Percentiles rank a stretch among this genome's conserved stretches.
phyloP scores from a whole-genome alignment of 2,797 vertebrate genomes.

The Pogonophryne albipinna region DNA sequence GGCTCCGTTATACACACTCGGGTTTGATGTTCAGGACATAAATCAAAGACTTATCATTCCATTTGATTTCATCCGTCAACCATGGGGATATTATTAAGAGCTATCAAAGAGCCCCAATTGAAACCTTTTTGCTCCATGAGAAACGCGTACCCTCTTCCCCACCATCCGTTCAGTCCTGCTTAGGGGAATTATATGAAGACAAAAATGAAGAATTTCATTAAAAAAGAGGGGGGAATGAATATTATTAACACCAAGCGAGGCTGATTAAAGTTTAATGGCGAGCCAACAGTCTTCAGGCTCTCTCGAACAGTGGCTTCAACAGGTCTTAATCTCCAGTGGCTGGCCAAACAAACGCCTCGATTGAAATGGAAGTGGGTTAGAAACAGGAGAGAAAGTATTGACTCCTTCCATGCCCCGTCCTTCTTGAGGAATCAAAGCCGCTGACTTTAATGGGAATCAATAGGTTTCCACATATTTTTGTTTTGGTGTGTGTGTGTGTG shows the following conservation, averaged over 20 bases:
- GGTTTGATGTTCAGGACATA: constrained; percentile 65
- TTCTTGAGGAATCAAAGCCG: constrained; percentile 46
- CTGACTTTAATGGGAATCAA: constrained; percentile 62
- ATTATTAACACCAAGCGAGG: constrained; percentile 60
- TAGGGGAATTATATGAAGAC: constrained; percentile 55
- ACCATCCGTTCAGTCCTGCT: constrained; percentile 58
- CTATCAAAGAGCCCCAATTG: constrained; percentile 79
- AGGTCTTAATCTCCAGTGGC: constrained; percentile 68
- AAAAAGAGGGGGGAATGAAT: constrained; percentile 47
- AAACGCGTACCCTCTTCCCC: constrained; percentile 47
- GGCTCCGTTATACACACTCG: constrained; percentile 18
- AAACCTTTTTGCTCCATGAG: constrained; percentile 80
- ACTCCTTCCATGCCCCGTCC: constrained; percentile 14
- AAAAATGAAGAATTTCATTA: constrained; percentile 62
- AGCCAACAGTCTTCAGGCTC: constrained; percentile 62
- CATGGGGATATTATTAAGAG: constrained; percentile 76
- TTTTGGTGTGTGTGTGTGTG: neutral
- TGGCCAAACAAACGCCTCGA: constrained; percentile 65
- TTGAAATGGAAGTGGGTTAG: constrained; percentile 28
- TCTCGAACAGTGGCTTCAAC: constrained; percentile 70
- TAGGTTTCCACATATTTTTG: constrained; percentile 40
- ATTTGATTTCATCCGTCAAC: constrained; percentile 79
- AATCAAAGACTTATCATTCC: constrained; percentile 82
- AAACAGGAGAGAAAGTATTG: constrained; percentile 34
- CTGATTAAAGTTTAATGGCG: constrained; percentile 71